Base-by-base conservation (phyloP, 2,113 vertebrate species). In the Neotoma lepida region DNA sequence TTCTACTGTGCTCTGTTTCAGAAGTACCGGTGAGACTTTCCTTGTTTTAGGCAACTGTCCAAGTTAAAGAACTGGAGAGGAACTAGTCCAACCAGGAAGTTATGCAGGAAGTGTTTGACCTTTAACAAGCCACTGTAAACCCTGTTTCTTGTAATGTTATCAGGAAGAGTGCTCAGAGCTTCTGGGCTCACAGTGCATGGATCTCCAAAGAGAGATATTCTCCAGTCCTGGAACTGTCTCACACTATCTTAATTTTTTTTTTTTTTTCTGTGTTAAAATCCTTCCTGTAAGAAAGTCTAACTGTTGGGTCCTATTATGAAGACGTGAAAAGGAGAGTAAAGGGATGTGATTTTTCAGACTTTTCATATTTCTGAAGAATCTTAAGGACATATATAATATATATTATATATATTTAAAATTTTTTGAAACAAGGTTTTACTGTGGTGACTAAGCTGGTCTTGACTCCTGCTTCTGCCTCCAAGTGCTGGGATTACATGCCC, bases 101-200 rank as follows among this genome's bases (percentile, higher is more conserved):
- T 56, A 73, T 87, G 70, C 92, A 95, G 97, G 96, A 97, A 96
- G 71, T 26, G 4, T 88, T 94, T 96, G 84, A 92, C 61, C 46
- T 64, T 30, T 63, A 66, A 63, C 9, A 41, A 35, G n/a, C 80
- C 64, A 28, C 41, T 90, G 78, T 46, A n/a, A n/a, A 71, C 35
- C n/a, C 9, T 80, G 18, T 73, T 70, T 88, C n/a, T 82, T 84
- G 24, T 49, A 84, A 76, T 82, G 18, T 89, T 84, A 86, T 35
- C 77, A 92, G 86, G 77, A 81, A 71, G 86, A 46, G 41, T 51
- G 9, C 9, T 51, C 24, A 35, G 54, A 51, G 18, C 15, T 64
- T 9, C n/a, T 71, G 49, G 64, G 15, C 24, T 68, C 15, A 14
- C 6, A 46, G 64, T 10, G 10, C n/a, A 6, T 41, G 86, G 54